These are phyloP conservation scores for Origma solitaria DNA, from an alignment of 2,113 vertebrate genomes.

Conservation along the genomic window DNA sequence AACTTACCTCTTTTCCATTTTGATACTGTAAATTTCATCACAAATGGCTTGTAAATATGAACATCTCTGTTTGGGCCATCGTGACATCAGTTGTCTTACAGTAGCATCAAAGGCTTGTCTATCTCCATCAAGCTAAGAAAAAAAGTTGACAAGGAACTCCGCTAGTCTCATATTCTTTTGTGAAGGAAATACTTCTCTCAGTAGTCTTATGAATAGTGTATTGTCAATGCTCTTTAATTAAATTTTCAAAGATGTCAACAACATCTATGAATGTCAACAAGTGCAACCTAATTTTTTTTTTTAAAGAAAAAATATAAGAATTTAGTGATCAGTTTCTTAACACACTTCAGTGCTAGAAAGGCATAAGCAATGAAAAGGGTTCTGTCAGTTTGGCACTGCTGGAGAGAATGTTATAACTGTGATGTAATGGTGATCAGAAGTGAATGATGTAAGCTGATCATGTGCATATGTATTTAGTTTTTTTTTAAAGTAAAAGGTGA, in stretches of 20 bases:
- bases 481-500: background rate
- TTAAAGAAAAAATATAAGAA: background rate
- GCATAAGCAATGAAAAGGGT: background rate
- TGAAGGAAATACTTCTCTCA: background rate
- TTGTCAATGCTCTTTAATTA: background rate
- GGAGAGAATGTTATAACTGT: background rate
- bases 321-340: background rate
- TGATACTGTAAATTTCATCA: conserved; percentile 91
- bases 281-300: background rate
- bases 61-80: conserved; percentile 86
- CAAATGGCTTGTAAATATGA: conserved; percentile 89
- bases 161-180: background rate
- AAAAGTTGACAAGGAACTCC: background rate
- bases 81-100: conserved; percentile 87
- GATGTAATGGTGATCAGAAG: background rate
- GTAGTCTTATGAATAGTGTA: background rate
- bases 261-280: background rate
- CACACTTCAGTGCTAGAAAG: background rate
- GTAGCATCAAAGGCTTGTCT: conserved; percentile 87
- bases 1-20: conserved; percentile 87
- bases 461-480: background rate
- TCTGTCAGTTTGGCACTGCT: background rate
- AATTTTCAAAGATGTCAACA: background rate
- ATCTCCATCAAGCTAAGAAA: conserved; percentile 82
- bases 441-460: background rate